Conservation (phyloP, 2,113 vertebrate genomes). For the Passer domesticus region DNA sequence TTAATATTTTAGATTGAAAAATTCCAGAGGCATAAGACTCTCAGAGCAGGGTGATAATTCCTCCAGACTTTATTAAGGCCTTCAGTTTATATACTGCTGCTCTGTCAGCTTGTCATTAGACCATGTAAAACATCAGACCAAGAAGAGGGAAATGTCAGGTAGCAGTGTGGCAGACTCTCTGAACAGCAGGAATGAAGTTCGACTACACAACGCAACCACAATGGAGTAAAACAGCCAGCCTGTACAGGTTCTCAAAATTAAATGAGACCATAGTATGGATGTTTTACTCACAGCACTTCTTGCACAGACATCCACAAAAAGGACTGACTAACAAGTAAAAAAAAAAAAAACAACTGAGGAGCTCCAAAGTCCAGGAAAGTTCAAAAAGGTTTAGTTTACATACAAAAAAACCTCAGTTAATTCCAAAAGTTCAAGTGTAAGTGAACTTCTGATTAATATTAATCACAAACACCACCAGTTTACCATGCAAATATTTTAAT, state of each 20-base stretch:
- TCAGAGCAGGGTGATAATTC: background rate
- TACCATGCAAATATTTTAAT: constrained; percentile 30
- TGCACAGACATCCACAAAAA: background rate
- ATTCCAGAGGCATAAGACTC: background rate
- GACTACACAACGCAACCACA: background rate
- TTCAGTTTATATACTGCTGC: background rate
- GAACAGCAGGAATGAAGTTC: background rate
- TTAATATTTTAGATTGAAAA: background rate
- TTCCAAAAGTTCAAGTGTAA: background rate
- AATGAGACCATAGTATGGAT: background rate
- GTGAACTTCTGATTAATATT: background rate
- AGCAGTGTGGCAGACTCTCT: background rate
- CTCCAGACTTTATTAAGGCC: background rate
- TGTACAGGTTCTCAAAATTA: background rate
- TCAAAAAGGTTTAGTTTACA: background rate
- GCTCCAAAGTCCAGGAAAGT: background rate
- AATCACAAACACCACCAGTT: background rate
- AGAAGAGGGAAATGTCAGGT: background rate
- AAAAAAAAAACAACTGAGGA: background rate
- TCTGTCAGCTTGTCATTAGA: background rate
- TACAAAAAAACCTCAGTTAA: background rate
- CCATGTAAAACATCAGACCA: background rate
- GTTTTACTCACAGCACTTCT: background rate
- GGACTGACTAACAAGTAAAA: background rate
- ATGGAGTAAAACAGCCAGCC: background rate